A percentile compares a stretch with the other conserved stretches of the same genome.
These are phyloP conservation scores for Mesorhabditis belari DNA, from an alignment of 2,888 invertebrate genomes.

Conservation along the genomic window DNA sequence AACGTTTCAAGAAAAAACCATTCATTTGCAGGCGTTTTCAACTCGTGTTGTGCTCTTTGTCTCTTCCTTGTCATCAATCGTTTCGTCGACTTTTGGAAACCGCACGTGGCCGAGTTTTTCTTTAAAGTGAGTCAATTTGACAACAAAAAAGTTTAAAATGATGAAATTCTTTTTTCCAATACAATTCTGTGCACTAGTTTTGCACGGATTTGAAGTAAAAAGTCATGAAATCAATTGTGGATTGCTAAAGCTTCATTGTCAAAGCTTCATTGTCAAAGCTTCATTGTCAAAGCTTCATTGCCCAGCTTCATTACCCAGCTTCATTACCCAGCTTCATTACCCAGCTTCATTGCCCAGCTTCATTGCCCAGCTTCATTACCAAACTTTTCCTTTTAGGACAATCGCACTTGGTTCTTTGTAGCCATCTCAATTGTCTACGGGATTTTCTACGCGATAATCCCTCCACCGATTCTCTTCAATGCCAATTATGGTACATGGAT, in stretches of 20 bases:
- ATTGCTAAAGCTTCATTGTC: background rate
- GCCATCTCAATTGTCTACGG: background rate
- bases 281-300: background rate
- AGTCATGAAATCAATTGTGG: no score
- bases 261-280: background rate
- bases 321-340: no score
- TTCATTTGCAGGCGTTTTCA: background rate
- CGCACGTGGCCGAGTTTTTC: background rate
- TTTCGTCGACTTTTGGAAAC: background rate
- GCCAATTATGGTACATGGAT: background rate
- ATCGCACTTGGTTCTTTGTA: background rate
- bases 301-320: no score
- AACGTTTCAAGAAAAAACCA: no score
- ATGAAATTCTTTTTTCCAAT: no score
- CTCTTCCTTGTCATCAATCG: background rate
- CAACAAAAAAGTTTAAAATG: no score
- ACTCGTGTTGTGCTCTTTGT: background rate
- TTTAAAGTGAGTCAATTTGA: no score
- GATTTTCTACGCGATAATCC: background rate
- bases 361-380: no score
- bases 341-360: no score
- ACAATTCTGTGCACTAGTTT: no score
- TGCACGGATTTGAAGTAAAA: no score
- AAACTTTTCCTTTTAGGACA: background rate
- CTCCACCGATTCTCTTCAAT: background rate